A percentile compares a stretch with the other conserved stretches of the same genome.
Conservation (phyloP, 2,888 invertebrate genomes). For the Aelia acuminata region DNA sequence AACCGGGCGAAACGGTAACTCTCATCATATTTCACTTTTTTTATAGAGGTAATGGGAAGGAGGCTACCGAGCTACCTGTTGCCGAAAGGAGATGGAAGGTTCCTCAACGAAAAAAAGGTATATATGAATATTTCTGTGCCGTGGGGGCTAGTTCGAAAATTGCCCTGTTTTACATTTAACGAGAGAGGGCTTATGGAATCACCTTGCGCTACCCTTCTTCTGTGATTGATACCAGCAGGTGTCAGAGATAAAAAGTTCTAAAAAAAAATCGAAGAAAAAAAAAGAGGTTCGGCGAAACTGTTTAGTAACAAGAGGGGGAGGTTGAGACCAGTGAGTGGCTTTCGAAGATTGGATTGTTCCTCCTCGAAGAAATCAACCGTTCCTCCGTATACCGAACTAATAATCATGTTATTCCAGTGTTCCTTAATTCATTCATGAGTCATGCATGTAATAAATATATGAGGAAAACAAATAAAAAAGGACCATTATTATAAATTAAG, state of each 20-base stretch:
- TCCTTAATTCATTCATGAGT: too few species aligned
- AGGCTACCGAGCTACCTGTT: constrained; percentile 37
- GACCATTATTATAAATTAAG: too few species aligned
- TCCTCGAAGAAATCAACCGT: too few species aligned
- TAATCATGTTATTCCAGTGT: too few species aligned
- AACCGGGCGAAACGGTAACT: constrained; percentile 6
- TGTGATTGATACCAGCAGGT: constrained; percentile 30
- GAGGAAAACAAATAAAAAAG: too few species aligned
- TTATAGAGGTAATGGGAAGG: neutral
- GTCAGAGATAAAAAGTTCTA: neutral
- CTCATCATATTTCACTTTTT: constrained; percentile 41
- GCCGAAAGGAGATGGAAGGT: constrained; percentile 36
- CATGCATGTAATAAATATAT: too few species aligned
- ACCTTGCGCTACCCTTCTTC: constrained; percentile 21
- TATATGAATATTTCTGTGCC: constrained; percentile 23
- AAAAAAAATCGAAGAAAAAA: neutral
- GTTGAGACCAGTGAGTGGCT: neutral
- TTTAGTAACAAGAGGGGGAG: neutral
- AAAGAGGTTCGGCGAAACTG: neutral
- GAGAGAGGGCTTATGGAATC: constrained; percentile 42
- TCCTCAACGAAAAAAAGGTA: neutral
- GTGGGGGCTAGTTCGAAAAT: constrained; percentile 7
- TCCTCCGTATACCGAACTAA: too few species aligned
- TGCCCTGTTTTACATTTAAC: constrained; percentile 44
- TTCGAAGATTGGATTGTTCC: neutral